Conservation (phyloP, 2,797 vertebrate species). For the Eupleurogrammus muticus region DNA sequence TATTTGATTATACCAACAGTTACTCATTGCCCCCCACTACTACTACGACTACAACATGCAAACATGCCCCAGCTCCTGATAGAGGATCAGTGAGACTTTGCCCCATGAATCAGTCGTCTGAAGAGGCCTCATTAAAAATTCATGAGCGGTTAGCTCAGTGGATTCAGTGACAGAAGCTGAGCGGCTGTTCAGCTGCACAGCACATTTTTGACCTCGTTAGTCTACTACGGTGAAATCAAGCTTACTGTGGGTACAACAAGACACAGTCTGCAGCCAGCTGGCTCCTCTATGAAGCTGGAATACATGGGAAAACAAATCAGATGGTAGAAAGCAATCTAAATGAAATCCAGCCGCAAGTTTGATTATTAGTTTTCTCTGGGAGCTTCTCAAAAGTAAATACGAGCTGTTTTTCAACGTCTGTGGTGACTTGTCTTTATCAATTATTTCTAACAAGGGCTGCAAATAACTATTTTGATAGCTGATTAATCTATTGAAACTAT, state of each 20-base stretch:
- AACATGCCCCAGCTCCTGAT: not conserved
- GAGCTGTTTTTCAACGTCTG: not conserved
- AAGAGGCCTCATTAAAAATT: constrained; percentile 32
- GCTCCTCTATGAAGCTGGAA: not conserved
- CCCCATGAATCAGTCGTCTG: constrained; percentile 11
- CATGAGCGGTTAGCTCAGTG: constrained; percentile 6
- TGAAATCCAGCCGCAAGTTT: not conserved
- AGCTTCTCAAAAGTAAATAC: not conserved
- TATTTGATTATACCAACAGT: no score
- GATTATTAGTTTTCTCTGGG: not conserved
- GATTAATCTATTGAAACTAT: no score
- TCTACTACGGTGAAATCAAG: constrained; percentile 14
- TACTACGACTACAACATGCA: not conserved
- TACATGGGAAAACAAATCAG: no score
- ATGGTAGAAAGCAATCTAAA: not conserved
- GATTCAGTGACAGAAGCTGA: constrained; percentile 26
- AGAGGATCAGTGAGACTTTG: constrained; percentile 38
- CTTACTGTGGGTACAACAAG: constrained; percentile 17
- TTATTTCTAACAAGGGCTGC: no score
- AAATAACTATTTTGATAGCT: no score
- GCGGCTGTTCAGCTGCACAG: not conserved
- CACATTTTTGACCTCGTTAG: not conserved
- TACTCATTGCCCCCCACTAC: no score
- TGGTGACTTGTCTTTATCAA: no score
- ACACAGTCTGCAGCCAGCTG: not conserved